phyloP scores from a whole-genome alignment of 1,140 invertebrate genomes.

The Caenorhabditis latens region DNA sequence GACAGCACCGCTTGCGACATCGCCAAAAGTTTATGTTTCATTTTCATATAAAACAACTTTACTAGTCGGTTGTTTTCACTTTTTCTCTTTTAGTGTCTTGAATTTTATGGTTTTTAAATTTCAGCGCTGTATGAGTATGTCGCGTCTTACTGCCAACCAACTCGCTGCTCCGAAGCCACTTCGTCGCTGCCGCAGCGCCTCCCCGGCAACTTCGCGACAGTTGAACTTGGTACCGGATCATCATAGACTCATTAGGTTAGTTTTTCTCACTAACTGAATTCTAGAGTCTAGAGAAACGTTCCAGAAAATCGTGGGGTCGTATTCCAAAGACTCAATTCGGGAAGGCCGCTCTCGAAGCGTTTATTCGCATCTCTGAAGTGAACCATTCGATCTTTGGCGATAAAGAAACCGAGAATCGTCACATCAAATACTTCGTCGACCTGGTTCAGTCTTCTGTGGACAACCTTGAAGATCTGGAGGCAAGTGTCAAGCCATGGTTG shows the following conservation, averaged over 20 bases:
- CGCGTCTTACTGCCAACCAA: constrained; percentile 1
- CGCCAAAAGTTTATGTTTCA: not conserved
- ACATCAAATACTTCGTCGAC: constrained; percentile 69
- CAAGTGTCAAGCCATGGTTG: constrained; percentile 68
- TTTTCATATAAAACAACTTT: not conserved
- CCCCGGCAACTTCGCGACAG: not conserved
- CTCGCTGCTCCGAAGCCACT: not conserved
- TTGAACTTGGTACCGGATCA: not conserved
- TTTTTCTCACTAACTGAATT: too few species aligned
- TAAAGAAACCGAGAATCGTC: constrained; percentile 61
- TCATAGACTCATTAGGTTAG: constrained; percentile 5
- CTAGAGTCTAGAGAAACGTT: not conserved
- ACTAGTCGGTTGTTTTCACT: not conserved
- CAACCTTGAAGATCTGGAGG: constrained; percentile 69
- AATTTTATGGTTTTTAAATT: not conserved
- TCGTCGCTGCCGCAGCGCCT: constrained; percentile 31
- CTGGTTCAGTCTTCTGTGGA: constrained; percentile 69
- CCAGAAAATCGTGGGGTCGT: constrained; percentile 3
- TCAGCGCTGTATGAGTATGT: constrained; percentile 27
- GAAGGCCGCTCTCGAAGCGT: not conserved
- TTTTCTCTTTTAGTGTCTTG: not conserved
- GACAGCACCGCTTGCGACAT: not conserved
- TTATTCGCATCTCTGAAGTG: not conserved
- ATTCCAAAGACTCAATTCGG: constrained; percentile 19
- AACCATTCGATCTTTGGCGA: constrained; percentile 25